Percentiles rank a stretch among this genome's conserved stretches.
Evolutionary conservation across 2,797 vertebrate genomes (phyloP).

Genomic region (Artibeus lituratus): DNA sequence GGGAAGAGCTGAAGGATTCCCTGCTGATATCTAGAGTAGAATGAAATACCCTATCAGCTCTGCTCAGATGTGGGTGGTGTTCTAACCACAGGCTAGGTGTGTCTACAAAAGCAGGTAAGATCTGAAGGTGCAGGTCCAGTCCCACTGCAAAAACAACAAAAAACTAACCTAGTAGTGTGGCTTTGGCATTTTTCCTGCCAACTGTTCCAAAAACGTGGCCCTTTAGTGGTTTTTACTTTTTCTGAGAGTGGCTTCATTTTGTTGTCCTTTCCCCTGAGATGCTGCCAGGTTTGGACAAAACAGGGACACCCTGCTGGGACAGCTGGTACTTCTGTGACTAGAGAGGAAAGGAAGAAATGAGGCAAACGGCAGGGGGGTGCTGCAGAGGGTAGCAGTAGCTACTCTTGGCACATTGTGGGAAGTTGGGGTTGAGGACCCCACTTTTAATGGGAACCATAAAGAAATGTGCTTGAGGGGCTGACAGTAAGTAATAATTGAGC

Average conservation of each 20-base stretch:
- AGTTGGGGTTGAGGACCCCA: constrained; percentile 56
- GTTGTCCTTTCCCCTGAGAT: constrained; percentile 76
- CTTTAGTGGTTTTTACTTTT: constrained; percentile 63
- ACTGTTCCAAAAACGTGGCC: constrained; percentile 51
- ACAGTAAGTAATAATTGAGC: constrained; percentile 69
- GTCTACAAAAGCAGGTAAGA: not conserved
- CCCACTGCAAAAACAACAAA: not conserved
- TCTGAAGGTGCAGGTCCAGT: not conserved
- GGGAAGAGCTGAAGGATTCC: not conserved
- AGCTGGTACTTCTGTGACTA: constrained; percentile 76
- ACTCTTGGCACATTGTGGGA: constrained; percentile 61
- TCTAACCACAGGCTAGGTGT: not conserved
- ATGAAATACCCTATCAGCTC: not conserved
- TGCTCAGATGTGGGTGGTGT: not conserved
- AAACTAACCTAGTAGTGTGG: not conserved
- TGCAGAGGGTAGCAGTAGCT: constrained; percentile 73
- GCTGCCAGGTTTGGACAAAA: constrained; percentile 77
- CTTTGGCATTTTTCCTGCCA: not conserved
- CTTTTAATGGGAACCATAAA: constrained; percentile 67
- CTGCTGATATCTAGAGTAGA: not conserved
- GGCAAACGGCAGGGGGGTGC: constrained; percentile 64
- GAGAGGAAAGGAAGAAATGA: constrained; percentile 67
- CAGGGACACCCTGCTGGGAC: constrained; percentile 69
- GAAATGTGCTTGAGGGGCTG: constrained; percentile 70
- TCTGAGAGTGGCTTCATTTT: constrained; percentile 71